phyloP scores from a whole-genome alignment of 2,113 vertebrate species.

The Engystomops pustulosus region DNA sequence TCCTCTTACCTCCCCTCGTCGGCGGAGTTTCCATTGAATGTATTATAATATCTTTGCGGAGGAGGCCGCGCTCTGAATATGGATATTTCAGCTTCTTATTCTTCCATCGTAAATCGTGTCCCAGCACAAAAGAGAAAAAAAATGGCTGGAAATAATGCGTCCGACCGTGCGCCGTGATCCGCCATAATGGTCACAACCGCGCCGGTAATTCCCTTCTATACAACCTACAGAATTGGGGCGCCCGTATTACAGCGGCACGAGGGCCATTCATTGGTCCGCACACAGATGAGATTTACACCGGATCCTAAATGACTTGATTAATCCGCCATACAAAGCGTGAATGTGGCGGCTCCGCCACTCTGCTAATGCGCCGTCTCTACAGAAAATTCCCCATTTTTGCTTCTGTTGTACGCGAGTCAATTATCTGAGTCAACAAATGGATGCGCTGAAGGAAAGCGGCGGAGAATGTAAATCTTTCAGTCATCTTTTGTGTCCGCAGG shows the following conservation, averaged over 20 bases:
- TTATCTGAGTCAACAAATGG: conserved; percentile 5
- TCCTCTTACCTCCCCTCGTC: not conserved
- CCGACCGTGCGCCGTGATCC: too few species aligned
- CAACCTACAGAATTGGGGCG: not conserved
- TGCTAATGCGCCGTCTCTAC: not conserved
- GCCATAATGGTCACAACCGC: not conserved
- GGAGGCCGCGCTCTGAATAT: not conserved
- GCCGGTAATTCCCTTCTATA: not conserved
- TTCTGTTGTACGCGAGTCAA: not conserved
- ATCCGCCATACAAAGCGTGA: not conserved
- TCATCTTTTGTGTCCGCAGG: not conserved
- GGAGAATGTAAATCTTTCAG: not conserved
- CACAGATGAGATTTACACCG: not conserved
- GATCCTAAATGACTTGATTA: conserved; percentile 27
- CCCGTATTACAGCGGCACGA: not conserved
- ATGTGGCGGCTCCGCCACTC: not conserved
- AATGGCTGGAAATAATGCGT: not conserved
- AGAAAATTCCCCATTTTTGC: not conserved
- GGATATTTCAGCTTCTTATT: conserved; percentile 6
- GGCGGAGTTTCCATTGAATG: not conserved
- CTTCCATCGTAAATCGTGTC: not conserved
- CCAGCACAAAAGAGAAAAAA: not conserved
- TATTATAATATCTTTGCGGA: not conserved
- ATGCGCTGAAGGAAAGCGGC: not conserved
- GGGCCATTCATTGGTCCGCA: not conserved